Conservation (phyloP, 2,888 invertebrate species). For the Heliconius charithonia region DNA sequence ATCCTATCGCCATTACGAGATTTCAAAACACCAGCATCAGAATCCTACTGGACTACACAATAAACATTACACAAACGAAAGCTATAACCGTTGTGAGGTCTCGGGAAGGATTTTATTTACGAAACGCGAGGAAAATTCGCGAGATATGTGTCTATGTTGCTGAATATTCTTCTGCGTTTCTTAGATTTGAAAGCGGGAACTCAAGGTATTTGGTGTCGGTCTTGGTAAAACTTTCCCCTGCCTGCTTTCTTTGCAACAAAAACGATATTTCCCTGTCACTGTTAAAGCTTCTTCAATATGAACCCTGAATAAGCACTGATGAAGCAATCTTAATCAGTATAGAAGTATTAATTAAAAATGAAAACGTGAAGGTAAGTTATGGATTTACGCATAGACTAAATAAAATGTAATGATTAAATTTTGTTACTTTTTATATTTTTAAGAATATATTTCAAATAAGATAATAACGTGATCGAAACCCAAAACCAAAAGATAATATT, state of each 20-base stretch:
- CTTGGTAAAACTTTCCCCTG: too few relatives aligned
- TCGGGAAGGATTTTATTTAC: not conserved
- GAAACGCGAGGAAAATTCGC: not conserved
- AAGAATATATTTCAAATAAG: not conserved
- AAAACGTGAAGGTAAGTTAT: not conserved
- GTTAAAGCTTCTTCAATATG: too few relatives aligned
- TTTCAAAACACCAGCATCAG: not conserved
- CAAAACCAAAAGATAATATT: not conserved
- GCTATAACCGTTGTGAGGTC: not conserved
- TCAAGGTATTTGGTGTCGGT: too few relatives aligned
- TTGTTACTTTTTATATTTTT: not conserved
- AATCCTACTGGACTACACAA: not conserved
- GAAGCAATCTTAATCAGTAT: too few relatives aligned
- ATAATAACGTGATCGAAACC: not conserved
- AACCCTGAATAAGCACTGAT: too few relatives aligned
- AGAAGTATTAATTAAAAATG: too few relatives aligned
- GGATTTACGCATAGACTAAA: not conserved
- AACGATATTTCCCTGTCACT: too few relatives aligned
- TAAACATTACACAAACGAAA: conserved; percentile 1
- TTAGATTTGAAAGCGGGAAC: not conserved
- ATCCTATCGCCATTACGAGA: not conserved
- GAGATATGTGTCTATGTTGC: not conserved
- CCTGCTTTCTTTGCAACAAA: too few relatives aligned
- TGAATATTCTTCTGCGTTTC: not conserved
- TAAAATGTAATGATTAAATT: not conserved